A percentile compares a stretch with the other conserved stretches of the same genome.
phyloP scores from a whole-genome alignment of 2,888 invertebrate genomes.

The Tribolium freemani region DNA sequence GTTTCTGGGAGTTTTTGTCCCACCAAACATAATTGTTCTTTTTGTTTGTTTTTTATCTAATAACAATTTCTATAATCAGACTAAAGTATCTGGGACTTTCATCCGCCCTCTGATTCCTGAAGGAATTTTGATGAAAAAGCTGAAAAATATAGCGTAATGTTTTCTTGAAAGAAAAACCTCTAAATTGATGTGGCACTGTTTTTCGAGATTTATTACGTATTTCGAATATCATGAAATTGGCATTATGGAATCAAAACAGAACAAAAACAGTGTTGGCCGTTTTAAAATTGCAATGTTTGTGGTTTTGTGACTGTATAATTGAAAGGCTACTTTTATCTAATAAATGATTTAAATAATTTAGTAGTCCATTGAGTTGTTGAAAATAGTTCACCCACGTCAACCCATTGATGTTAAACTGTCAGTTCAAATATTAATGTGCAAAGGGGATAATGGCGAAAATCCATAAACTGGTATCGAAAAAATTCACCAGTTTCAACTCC shows the following conservation, averaged over 20 bases:
- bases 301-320: neutral
- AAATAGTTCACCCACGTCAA: constrained; percentile 43
- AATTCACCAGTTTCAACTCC: neutral
- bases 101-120: neutral
- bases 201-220: neutral
- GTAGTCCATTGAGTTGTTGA: constrained; percentile 31
- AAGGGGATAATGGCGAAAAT: constrained; percentile 30
- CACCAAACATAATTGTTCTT: neutral
- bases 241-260: neutral
- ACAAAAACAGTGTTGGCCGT: neutral
- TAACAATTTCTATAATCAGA: neutral
- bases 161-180: neutral
- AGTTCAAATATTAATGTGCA: constrained; percentile 35
- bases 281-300: neutral
- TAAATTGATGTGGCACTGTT: neutral
- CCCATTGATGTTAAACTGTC: constrained; percentile 32
- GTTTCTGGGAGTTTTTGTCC: neutral
- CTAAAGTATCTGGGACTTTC: neutral
- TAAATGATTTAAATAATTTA: constrained; percentile 25
- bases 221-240: neutral
- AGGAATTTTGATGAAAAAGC: neutral
- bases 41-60: neutral
- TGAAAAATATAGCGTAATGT: neutral
- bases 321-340: neutral
- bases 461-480: neutral